Percentiles rank a stretch among this genome's conserved stretches.
Conservation (phyloP, 2,888 invertebrate genomes). For the Lagria hirta region DNA sequence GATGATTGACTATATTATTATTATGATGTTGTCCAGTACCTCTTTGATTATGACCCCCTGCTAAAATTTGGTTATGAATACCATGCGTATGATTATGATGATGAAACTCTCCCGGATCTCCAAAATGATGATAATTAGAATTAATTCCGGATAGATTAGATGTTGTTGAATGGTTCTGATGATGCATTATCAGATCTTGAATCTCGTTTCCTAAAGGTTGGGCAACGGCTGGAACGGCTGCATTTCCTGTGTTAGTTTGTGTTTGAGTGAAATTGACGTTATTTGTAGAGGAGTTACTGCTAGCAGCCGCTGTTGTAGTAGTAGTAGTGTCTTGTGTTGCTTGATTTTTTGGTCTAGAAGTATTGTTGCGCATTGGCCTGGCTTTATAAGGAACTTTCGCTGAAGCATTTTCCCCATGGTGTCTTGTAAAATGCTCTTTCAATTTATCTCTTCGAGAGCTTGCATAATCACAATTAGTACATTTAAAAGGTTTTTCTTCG, state of each 20-base stretch:
- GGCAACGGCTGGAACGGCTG: constrained; percentile 28
- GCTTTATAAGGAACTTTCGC: constrained; percentile 59
- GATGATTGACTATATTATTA: constrained; percentile 49
- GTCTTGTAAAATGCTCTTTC: constrained; percentile 60
- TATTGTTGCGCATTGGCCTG: constrained; percentile 50
- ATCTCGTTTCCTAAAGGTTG: constrained; percentile 51
- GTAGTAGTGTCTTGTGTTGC: constrained; percentile 45
- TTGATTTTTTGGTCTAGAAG: constrained; percentile 46
- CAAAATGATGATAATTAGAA: constrained; percentile 52
- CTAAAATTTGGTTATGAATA: constrained; percentile 51
- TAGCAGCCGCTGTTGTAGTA: constrained; percentile 31
- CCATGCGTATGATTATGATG: constrained; percentile 50
- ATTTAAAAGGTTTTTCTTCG: constrained; percentile 65
- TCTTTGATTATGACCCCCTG: constrained; percentile 46
- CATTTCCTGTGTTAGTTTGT: constrained; percentile 38
- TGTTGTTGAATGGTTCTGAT: constrained; percentile 50
- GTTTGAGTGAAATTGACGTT: constrained; percentile 48
- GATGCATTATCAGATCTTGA: constrained; percentile 54
- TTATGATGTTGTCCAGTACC: constrained; percentile 46
- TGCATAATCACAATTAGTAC: constrained; percentile 65
- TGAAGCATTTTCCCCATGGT: constrained; percentile 57
- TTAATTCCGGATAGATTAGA: constrained; percentile 46
- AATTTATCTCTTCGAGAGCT: constrained; percentile 66
- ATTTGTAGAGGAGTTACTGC: constrained; percentile 36
- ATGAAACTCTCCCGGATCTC: constrained; percentile 51